Evolutionary conservation across 2,888 invertebrate genomes (phyloP).

Genomic region (Synergus japonicus): DNA sequence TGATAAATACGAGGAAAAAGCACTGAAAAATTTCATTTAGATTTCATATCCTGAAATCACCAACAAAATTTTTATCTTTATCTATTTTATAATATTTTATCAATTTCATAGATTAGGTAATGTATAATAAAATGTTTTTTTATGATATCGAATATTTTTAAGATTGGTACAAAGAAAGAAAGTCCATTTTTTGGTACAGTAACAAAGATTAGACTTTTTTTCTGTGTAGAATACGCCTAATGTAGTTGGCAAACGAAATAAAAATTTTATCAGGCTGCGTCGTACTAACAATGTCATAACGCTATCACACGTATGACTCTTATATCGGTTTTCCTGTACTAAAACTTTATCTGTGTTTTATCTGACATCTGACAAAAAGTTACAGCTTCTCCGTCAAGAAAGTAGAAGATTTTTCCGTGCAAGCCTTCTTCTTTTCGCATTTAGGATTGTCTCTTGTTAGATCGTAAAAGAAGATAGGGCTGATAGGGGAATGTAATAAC

Average conservation of each 20-base stretch:
- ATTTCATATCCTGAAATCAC: no score
- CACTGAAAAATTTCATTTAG: no score
- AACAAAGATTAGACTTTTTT: no score
- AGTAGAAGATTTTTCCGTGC: slow-evolving; percentile 16
- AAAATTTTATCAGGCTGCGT: slow-evolving; percentile 48
- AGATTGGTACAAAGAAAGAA: no score
- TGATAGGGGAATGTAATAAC: not conserved
- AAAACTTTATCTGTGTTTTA: slow-evolving; percentile 71
- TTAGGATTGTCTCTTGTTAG: slow-evolving; percentile 15
- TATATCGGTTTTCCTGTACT: slow-evolving; percentile 70
- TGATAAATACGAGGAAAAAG: not conserved
- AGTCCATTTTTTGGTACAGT: no score
- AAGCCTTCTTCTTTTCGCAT: slow-evolving; percentile 13
- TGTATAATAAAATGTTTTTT: no score
- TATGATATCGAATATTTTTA: no score
- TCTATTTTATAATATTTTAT: no score
- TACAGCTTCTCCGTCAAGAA: slow-evolving; percentile 51
- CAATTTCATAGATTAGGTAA: no score
- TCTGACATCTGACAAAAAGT: slow-evolving; percentile 69
- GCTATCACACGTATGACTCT: slow-evolving; percentile 55
- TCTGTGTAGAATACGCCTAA: not conserved
- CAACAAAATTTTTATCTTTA: no score
- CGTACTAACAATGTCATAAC: slow-evolving; percentile 47
- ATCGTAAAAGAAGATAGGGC: not conserved
- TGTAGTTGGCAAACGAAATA: slow-evolving; percentile 36